Percentiles rank a stretch among this genome's conserved stretches.
These are phyloP conservation scores for Peromyscus aztecus DNA, from an alignment of 2,797 vertebrate species.

Conservation along the genomic window DNA sequence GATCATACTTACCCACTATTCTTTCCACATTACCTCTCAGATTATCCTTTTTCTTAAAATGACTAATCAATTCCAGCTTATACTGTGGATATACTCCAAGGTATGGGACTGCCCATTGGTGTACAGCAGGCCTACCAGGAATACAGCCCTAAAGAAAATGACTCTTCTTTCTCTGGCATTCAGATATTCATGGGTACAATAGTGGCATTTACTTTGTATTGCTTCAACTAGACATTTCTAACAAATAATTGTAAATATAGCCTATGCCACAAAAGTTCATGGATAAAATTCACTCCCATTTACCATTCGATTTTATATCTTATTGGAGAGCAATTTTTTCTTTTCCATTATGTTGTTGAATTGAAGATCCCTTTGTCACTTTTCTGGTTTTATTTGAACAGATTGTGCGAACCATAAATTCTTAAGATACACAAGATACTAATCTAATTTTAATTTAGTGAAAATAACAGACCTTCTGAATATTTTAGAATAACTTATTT, in stretches of 20 bases:
- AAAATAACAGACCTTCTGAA: background rate
- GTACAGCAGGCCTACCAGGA: background rate
- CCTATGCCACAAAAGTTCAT: background rate
- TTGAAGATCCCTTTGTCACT: background rate
- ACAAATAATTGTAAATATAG: background rate
- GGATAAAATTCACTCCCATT: background rate
- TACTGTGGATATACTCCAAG: too few species aligned
- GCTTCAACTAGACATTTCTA: background rate
- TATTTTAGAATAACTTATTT: constrained; percentile 21
- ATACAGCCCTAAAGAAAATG: background rate
- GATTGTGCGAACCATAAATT: background rate
- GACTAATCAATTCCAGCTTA: too few species aligned
- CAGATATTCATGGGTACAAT: background rate
- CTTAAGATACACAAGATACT: background rate
- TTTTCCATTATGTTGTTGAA: constrained; percentile 29
- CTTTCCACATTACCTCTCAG: background rate
- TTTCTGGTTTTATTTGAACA: background rate
- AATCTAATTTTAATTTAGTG: constrained; percentile 14
- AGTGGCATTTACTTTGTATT: background rate
- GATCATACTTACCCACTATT: background rate
- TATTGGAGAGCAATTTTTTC: background rate
- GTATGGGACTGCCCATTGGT: background rate
- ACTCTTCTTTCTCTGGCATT: too few species aligned
- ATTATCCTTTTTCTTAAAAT: background rate
- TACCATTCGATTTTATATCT: background rate